A percentile compares a stretch with the other conserved stretches of the same genome.
phyloP scores from a whole-genome alignment of 2,113 vertebrate genomes.

The Empidonax alnorum region DNA sequence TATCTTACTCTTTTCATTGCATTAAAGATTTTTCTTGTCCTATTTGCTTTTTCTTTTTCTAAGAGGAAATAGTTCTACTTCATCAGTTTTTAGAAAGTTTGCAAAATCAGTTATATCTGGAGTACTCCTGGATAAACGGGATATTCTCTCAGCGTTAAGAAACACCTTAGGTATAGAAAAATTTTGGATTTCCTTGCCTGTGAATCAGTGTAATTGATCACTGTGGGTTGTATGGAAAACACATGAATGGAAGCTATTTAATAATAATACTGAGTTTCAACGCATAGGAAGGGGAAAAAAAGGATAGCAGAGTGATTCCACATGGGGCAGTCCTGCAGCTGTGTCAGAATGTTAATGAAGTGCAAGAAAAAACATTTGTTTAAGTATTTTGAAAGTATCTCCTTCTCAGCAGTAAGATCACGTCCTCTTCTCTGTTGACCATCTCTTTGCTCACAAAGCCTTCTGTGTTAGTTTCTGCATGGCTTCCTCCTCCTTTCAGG shows the following conservation, averaged over 20 bases:
- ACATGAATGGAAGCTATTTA: constrained; percentile 33
- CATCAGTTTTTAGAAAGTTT: not conserved
- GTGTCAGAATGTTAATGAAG: constrained; percentile 62
- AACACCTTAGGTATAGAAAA: not conserved
- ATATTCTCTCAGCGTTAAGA: not conserved
- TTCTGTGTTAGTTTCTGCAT: not conserved
- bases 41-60: not conserved
- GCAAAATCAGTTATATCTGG: not conserved
- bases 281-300: not conserved
- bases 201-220: constrained; percentile 40
- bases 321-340: constrained; percentile 33
- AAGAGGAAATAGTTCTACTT: not conserved
- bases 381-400: constrained; percentile 45
- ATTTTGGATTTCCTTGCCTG: not conserved
- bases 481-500: constrained; percentile 13
- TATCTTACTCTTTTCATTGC: not conserved
- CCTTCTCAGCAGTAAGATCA: constrained; percentile 23
- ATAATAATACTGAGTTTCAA: not conserved
- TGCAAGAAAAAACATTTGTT: constrained; percentile 60
- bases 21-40: not conserved
- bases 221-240: constrained; percentile 23
- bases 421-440: not conserved
- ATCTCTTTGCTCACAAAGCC: constrained; percentile 16
- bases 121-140: not conserved
- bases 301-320: constrained; percentile 38